Evolutionary conservation across 2,113 vertebrate genomes (phyloP).

Genomic region (Chitala chitala): DNA sequence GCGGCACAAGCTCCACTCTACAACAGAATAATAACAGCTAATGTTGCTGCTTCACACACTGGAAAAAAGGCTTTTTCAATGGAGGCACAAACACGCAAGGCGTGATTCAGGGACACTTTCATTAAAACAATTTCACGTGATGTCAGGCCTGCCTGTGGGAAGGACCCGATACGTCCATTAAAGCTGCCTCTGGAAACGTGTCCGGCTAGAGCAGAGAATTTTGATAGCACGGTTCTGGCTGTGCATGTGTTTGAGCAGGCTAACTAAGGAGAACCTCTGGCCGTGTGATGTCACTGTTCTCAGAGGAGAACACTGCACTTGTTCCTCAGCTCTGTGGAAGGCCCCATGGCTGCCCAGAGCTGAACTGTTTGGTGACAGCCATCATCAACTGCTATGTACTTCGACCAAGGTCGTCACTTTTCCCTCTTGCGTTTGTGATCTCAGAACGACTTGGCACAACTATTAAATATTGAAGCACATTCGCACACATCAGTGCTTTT

Average conservation of each 20-base stretch:
- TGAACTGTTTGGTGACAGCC: no score
- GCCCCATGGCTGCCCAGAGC: neutral
- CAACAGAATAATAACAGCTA: neutral
- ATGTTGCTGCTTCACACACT: neutral
- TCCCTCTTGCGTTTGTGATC: slow-evolving; percentile 12
- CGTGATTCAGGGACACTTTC: neutral
- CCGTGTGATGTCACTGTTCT: neutral
- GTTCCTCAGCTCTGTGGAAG: neutral
- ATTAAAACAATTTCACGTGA: no score
- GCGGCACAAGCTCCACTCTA: neutral
- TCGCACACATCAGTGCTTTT: neutral
- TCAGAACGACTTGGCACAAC: slow-evolving; percentile 21
- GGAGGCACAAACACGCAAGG: neutral
- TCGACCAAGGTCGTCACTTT: slow-evolving; percentile 8
- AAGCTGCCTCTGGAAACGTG: neutral
- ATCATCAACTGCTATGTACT: no score
- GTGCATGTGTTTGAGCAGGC: neutral
- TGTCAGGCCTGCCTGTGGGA: no score
- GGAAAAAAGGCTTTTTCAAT: neutral
- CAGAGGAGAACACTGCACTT: slow-evolving; percentile 1
- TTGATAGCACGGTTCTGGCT: neutral
- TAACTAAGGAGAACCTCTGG: slow-evolving; percentile 11
- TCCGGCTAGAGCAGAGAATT: neutral
- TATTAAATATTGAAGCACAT: neutral
- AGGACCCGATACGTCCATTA: no score